phyloP scores from a whole-genome alignment of 2,113 vertebrate genomes.

The Orthonyx spaldingii region DNA sequence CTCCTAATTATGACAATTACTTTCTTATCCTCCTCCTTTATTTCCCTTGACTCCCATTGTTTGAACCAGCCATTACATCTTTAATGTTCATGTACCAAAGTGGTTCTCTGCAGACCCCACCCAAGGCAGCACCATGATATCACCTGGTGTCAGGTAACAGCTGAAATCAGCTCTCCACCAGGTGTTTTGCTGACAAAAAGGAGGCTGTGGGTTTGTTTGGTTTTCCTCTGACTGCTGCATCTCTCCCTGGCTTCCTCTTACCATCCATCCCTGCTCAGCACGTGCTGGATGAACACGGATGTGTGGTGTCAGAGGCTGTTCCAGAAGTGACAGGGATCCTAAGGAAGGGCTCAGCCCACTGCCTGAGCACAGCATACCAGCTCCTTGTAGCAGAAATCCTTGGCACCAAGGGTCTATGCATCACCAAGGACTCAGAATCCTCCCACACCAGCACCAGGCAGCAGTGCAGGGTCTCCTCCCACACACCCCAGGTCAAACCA shows the following conservation, averaged over 20 bases:
- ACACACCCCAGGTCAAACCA: background rate
- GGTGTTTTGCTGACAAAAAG: background rate
- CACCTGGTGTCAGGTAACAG: background rate
- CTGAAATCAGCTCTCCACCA: background rate
- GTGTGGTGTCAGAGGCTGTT: background rate
- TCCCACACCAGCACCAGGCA: background rate
- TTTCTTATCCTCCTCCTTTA: constrained; percentile 17
- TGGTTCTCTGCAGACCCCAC: background rate
- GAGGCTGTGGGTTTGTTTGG: background rate
- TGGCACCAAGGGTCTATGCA: background rate
- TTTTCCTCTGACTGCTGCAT: background rate
- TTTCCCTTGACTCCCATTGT: background rate
- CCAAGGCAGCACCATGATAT: background rate
- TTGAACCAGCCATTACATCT: background rate
- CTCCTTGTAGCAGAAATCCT: background rate
- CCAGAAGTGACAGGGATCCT: background rate
- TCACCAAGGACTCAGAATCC: background rate
- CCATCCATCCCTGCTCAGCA: background rate
- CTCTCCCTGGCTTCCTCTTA: background rate
- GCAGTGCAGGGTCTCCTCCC: background rate
- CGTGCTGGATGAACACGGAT: rapidly evolving
- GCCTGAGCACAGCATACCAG: background rate
- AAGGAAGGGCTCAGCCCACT: background rate
- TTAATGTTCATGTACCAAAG: background rate
- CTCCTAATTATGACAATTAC: constrained; percentile 43